Percentiles rank a stretch among this genome's conserved stretches.
phyloP scores from a whole-genome alignment of 2,113 vertebrate genomes.

The Clupea harengus region DNA sequence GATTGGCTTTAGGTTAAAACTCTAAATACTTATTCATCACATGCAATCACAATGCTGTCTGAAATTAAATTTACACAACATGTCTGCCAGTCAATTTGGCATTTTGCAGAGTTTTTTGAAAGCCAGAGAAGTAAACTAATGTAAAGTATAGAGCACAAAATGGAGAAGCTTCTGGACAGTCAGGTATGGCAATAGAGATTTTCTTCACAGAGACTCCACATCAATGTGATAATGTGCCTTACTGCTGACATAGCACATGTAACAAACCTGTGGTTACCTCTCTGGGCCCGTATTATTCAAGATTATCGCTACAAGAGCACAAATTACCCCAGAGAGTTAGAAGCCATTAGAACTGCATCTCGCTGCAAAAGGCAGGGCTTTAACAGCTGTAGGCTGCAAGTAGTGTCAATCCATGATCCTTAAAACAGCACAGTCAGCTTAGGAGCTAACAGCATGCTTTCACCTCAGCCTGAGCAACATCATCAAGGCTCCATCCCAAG shows the following conservation, averaged over 20 bases:
- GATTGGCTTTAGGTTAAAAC: not conserved
- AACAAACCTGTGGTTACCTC: not conserved
- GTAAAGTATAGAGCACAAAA: not conserved
- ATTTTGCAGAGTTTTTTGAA: not conserved
- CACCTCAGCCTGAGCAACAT: not conserved
- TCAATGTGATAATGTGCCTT: not conserved
- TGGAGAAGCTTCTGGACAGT: not conserved
- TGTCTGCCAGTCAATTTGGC: not conserved
- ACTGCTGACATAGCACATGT: not conserved
- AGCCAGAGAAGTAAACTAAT: not conserved
- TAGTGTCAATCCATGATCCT: not conserved
- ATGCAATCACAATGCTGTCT: not conserved
- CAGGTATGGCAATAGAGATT: not conserved
- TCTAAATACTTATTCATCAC: not conserved
- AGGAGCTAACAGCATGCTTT: not conserved
- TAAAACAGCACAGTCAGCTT: not conserved
- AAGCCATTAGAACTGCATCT: not conserved
- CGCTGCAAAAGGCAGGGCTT: not conserved
- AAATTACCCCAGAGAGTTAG: not conserved
- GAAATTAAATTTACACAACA: not conserved
- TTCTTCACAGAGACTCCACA: not conserved
- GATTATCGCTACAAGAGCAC: not conserved
- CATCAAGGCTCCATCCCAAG: not conserved
- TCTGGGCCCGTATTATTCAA: not conserved
- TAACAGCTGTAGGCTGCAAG: not conserved